Conservation (phyloP, 1,140 invertebrate species). For the Lasioglossum baleicum region DNA sequence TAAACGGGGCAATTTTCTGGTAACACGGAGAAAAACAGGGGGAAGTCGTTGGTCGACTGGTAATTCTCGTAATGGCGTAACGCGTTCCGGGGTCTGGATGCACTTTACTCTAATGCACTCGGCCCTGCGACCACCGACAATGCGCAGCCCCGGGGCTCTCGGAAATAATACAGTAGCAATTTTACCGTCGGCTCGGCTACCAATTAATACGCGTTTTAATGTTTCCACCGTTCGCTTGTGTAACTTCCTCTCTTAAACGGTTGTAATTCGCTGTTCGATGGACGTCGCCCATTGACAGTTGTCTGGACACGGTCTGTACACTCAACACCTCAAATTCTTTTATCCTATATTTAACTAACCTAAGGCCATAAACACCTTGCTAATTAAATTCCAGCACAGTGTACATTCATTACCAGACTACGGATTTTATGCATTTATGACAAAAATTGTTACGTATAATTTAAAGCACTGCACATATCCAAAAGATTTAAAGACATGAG, state of each 20-base stretch:
- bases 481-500: too few relatives aligned
- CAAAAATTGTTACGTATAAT: too few relatives aligned
- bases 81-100: slow-evolving; percentile 45
- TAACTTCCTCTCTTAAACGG: too few relatives aligned
- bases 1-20: slow-evolving; percentile 59
- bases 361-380: too few relatives aligned
- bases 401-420: too few relatives aligned
- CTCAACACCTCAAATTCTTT: neutral
- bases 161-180: slow-evolving; percentile 54
- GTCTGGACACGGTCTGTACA: neutral
- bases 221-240: neutral
- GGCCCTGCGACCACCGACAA: slow-evolving; percentile 34
- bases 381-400: too few relatives aligned
- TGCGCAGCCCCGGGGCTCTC: neutral
- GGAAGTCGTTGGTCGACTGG: slow-evolving; percentile 29
- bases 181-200: neutral
- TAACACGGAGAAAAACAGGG: slow-evolving; percentile 55
- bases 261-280: neutral
- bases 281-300: neutral
- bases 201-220: slow-evolving; percentile 5
- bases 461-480: too few relatives aligned
- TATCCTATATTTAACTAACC: too few relatives aligned
- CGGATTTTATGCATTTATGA: too few relatives aligned
- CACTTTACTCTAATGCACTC: slow-evolving; percentile 69
- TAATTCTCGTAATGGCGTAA: slow-evolving; percentile 70